Conservation (phyloP, 2,888 invertebrate species). For the Dynastes maya region DNA sequence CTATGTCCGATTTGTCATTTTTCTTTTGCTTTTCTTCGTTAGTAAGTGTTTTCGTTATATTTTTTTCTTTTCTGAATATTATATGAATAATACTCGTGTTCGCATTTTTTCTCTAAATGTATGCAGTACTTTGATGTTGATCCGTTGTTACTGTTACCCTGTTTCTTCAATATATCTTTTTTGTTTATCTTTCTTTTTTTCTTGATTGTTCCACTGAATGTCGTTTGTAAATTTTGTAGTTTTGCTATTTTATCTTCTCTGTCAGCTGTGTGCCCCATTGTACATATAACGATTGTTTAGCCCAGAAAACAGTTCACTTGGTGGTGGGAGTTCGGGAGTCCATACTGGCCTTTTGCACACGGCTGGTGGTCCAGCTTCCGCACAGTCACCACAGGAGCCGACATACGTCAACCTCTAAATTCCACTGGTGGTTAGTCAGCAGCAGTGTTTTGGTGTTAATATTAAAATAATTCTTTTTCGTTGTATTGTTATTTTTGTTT, state of each 20-base stretch:
- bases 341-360: slow-evolving; percentile 69
- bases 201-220: slow-evolving; percentile 54
- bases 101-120: slow-evolving; percentile 57
- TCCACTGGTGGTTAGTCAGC: slow-evolving; percentile 70
- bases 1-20: slow-evolving; percentile 56
- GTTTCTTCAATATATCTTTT: slow-evolving; percentile 55
- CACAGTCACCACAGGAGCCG: slow-evolving; percentile 87
- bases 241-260: slow-evolving; percentile 55
- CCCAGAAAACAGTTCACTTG: slow-evolving; percentile 68
- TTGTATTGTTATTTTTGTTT: slow-evolving; percentile 56
- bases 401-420: slow-evolving; percentile 95
- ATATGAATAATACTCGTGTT: slow-evolving; percentile 51
- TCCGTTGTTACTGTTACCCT: slow-evolving; percentile 46
- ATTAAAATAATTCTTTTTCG: slow-evolving; percentile 56
- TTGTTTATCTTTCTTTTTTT: slow-evolving; percentile 56
- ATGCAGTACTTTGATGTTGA: slow-evolving; percentile 47
- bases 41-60: slow-evolving; percentile 24
- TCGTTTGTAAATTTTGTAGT: slow-evolving; percentile 49
- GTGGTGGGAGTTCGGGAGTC: slow-evolving; percentile 67
- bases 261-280: slow-evolving; percentile 66
- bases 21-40: slow-evolving; percentile 41
- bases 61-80: slow-evolving; percentile 42
- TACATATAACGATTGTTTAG: slow-evolving; percentile 71
- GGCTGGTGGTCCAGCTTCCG: slow-evolving; percentile 75
- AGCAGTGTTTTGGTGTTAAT: slow-evolving; percentile 67